Evolutionary conservation across 2,888 invertebrate genomes (phyloP), one percentile per base, ranked within the genome.

Genomic region (Limnephilus rhombicus): DNA sequence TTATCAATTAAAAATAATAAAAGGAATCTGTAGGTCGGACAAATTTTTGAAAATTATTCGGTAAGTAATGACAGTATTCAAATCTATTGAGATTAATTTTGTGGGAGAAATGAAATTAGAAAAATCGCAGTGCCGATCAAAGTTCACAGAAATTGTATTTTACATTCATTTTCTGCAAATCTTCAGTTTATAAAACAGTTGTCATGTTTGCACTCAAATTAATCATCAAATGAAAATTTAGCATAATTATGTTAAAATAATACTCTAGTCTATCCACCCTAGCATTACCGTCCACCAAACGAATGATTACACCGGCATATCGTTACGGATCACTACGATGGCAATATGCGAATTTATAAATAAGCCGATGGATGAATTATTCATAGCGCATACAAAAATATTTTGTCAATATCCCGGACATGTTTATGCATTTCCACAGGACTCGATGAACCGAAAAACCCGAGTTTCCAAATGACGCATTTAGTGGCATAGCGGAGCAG

Each of bases 371-470:
- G 18, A 83, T 34, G 34, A 37, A 83, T 34, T 83, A 83, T 83
- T 83, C 34, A 83, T 41, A 37, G 18, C 18, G 31, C 34, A 37
- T 34, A 24, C 37, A 83, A 83, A 37, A 83, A 82, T 34, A 34
- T 82, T 34, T 83, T 37, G 24, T 83, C 37, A 37, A 83, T 83
- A 41, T 15, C 18, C 18, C 83, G 83, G 83, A 15, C 83, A 29
- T 83, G 83, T 83, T 83, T 34, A 83, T 83, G 83, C 83, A 83
- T 83, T 31, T 83, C 41, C 37, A 24, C n/a, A 24, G 68, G 9
- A 9, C 68, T 24, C 24, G 68, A 68, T 68, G 24, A 68, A 68
- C 24, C 68, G 68, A 68, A 68, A 24, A 68, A 7, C 68, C 68
- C 24, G 7, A 24, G 24, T 68, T 68, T 68, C 68, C 24, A 68